Conservation (phyloP, 1,140 invertebrate species). For the Melipona quadrifasciata region DNA sequence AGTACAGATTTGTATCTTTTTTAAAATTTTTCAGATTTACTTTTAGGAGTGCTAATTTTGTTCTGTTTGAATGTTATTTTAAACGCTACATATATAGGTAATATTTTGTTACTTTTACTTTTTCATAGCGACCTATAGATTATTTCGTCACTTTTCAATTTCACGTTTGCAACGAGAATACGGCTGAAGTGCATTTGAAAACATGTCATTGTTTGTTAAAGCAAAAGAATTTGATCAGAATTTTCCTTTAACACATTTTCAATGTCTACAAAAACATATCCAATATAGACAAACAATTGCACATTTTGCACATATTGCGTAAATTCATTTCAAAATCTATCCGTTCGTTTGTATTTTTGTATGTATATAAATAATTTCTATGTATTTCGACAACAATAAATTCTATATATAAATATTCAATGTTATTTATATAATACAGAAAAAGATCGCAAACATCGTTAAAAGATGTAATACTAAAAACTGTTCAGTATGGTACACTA, state of each 20-base stretch:
- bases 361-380: not conserved
- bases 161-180: not conserved
- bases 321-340: too few relatives aligned
- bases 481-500: not conserved
- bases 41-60: not conserved
- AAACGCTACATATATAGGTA: not conserved
- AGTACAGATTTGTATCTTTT: not conserved
- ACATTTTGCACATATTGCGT: not conserved
- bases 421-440: not conserved
- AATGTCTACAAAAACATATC: not conserved
- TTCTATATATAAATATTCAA: not conserved
- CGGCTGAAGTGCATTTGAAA: not conserved
- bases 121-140: not conserved
- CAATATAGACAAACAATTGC: not conserved
- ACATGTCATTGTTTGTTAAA: not conserved
- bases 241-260: not conserved
- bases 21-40: not conserved
- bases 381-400: not conserved
- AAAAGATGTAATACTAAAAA: not conserved
- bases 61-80: not conserved
- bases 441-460: not conserved
- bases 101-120: not conserved
- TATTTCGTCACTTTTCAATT: not conserved
- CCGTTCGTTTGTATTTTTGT: too few relatives aligned
- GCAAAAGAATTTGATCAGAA: not conserved